Evolutionary conservation across 2,113 vertebrate genomes (phyloP), one percentile per base, ranked within the genome.

Genomic region (Pontoporia blainvillei): DNA sequence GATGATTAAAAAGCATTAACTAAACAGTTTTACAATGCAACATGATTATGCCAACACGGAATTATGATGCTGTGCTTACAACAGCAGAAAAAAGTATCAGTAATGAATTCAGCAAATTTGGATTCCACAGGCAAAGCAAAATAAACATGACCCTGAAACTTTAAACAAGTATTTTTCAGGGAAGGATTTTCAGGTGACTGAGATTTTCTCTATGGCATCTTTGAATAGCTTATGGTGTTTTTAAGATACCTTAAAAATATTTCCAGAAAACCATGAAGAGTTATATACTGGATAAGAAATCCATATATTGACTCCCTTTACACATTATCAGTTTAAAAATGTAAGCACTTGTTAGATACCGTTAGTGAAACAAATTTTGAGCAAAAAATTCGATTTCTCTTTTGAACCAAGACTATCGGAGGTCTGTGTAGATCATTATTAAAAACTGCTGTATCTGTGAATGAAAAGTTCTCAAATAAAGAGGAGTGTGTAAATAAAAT

Each of bases 211-310:
- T 85, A 34, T 36, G 29, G 39, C 15, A 86, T 18, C 29, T 95
- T 59, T 86, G 39, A 90, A 41, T 31, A 86, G 61, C 69, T 86
- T 87, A 78, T 8, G 49, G 39, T 57, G 29, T 75, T 86, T 91
- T 91, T 78, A 92, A 90, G 46, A 71, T 67, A 79, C 8, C 66
- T 90, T 90, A 90, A 95, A 95, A 81, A 61, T 39, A 86, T 76
- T 95, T 46, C 76, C 49, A 95, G 64, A 93, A 95, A 82, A 89
- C 31, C 13, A 69, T 8, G 12, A 91, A 93, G 62, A 57, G 15
- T 49, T 73, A 73, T 4, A 7, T 25, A 52, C 52, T 92, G 14
- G 46, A 78, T 90, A 85, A 81, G 25, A 90, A 84, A 79, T 21
- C 20, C 17, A 71, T 27, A 75, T 17, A 91, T 21, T 78, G 61